Base-by-base conservation (phyloP, 2,888 invertebrate species). In the Mactromeris polynyma region DNA sequence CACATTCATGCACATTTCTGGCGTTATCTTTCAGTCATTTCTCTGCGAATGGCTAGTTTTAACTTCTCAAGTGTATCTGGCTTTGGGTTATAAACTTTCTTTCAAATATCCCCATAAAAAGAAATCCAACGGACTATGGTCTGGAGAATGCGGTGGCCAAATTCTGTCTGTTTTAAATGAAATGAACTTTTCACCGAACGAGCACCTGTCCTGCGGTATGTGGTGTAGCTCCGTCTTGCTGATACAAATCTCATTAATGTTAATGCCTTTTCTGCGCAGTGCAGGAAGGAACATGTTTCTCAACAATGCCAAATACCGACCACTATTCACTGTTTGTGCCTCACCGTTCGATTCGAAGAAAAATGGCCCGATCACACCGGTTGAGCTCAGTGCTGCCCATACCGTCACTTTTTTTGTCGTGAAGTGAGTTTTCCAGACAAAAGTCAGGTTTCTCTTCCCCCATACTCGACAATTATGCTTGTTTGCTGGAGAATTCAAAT, bases 221-320 rank as follows among this genome's bases (percentile, higher is more conserved):
- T 77, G 86, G 89, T 0, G 86, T 80, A 6, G 83, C 89, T 14
- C 83, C 81, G 31, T 84, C 83, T 73, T 86, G 86, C 80, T 89
- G 85, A 78, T 84, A 87, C 87, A 84, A 89, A 85, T 54, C 26
- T 31, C 36, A 11, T 78, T 31, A 0, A 86, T n/a, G 21, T 82
- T 26, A 0, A 81, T 38, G 19, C 64, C 78, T 46, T 31, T 81
- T 38, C 81, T 81, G 17, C 54, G n/a, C 33, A 87, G 81, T 58
- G 87, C 84, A 36, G 87, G 89, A n/a, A 86, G 33, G 78, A 87
- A 86, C 21, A 77, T 87, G 3, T 51, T 87, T 46, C 77, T 87
- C 40, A 89, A 19, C 14, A 89, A 19, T 21, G 69, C 77, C 21
- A 87, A 58, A 31, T 89, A 87, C 17, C 80, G 87, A 4, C 54